phyloP scores from a whole-genome alignment of 2,113 vertebrate genomes.

The Nibea coibor region DNA sequence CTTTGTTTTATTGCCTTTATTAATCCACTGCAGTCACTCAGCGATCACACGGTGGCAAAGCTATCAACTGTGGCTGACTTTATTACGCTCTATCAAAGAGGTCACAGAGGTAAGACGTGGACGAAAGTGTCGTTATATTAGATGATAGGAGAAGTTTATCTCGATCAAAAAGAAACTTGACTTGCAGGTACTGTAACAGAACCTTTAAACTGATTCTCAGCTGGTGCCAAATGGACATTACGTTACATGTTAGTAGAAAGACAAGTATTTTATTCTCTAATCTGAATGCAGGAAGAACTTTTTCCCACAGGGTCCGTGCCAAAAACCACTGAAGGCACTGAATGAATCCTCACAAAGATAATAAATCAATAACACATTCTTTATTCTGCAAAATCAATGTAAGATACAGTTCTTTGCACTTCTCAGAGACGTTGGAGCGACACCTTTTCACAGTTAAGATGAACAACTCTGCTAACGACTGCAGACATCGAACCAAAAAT shows the following conservation, averaged over 20 bases:
- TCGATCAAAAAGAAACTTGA: not conserved
- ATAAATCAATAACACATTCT: not conserved
- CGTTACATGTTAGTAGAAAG: not conserved
- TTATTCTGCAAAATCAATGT: not conserved
- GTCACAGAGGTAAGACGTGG: not conserved
- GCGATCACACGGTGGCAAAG: not conserved
- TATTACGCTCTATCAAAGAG: not conserved
- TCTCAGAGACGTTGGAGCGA: not conserved
- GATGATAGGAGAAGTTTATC: not conserved
- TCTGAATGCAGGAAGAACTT: not conserved
- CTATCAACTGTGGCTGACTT: not conserved
- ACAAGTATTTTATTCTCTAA: not conserved
- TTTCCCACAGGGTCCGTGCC: not conserved
- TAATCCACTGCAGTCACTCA: not conserved
- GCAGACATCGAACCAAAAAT: not conserved
- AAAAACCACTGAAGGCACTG: not conserved
- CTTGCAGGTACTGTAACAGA: not conserved
- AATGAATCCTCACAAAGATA: not conserved
- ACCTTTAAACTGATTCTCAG: not conserved
- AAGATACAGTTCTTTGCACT: not conserved
- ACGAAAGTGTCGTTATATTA: not conserved
- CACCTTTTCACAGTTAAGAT: not conserved
- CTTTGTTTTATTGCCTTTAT: slow-evolving; percentile 4
- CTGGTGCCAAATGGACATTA: not conserved
- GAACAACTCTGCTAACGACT: not conserved